phyloP scores from a whole-genome alignment of 2,888 invertebrate species.

The Amaurobius ferox region DNA sequence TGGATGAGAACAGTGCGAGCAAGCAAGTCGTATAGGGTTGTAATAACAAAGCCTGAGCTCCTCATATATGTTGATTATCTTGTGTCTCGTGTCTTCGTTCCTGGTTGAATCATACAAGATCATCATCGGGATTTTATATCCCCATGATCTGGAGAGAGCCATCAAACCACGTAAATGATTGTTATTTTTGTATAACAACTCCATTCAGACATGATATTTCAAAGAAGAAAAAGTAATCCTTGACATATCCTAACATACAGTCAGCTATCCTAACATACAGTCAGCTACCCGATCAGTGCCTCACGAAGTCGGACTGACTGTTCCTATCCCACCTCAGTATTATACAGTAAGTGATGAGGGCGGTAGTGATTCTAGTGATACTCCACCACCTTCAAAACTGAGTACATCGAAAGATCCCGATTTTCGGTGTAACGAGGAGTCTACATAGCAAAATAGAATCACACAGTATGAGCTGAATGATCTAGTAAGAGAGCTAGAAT shows the following conservation, averaged over 20 bases:
- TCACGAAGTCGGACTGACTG: background rate
- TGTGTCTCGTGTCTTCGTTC: too few relatives aligned
- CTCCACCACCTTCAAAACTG: too few relatives aligned
- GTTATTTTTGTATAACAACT: slow-evolving; percentile 7
- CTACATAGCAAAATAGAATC: background rate
- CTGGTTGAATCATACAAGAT: slow-evolving; percentile 4
- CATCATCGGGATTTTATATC: background rate
- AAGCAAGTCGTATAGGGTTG: too few relatives aligned
- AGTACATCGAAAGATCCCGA: too few relatives aligned
- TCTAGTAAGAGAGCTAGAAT: background rate
- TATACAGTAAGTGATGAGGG: too few relatives aligned
- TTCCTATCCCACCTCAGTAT: too few relatives aligned
- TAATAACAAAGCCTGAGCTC: too few relatives aligned
- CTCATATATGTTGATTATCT: too few relatives aligned
- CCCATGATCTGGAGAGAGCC: slow-evolving; percentile 11
- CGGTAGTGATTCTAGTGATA: too few relatives aligned
- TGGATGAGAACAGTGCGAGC: background rate
- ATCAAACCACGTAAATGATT: too few relatives aligned
- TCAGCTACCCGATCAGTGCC: background rate
- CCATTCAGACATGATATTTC: background rate
- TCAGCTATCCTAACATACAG: too few relatives aligned
- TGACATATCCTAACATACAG: slow-evolving; percentile 15
- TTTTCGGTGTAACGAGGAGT: background rate
- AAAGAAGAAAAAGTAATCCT: background rate
- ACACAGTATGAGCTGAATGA: slow-evolving; percentile 4